These are phyloP conservation scores for Stegostoma tigrinum DNA, from an alignment of 2,113 vertebrate species.

Conservation along the genomic window DNA sequence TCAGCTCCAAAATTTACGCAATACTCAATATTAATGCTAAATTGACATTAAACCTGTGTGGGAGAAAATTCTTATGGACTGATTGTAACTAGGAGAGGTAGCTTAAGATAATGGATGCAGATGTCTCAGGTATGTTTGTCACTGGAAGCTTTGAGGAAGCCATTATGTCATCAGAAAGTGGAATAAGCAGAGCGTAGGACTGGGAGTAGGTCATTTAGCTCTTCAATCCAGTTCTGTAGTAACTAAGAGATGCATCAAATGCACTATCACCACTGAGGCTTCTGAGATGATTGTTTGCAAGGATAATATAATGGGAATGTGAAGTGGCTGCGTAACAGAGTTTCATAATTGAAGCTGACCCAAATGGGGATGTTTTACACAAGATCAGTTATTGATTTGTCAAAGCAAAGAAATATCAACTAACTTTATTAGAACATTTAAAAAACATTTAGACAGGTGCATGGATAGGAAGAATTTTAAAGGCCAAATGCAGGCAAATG, in stretches of 20 bases:
- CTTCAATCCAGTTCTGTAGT: not conserved
- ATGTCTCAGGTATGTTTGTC: not conserved
- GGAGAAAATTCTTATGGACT: not conserved
- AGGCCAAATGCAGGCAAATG: too few relatives aligned
- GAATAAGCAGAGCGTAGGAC: not conserved
- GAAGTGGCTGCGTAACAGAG: not conserved
- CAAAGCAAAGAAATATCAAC: not conserved
- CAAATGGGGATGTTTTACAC: not conserved
- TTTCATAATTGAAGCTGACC: not conserved
- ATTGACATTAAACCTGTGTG: not conserved
- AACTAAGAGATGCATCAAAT: not conserved
- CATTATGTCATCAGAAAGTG: not conserved
- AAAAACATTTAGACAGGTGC: too few relatives aligned
- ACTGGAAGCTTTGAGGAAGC: not conserved
- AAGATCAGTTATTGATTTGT: not conserved
- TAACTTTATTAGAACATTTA: not conserved
- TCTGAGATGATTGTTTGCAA: not conserved
- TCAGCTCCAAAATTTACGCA: not conserved
- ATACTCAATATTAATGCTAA: not conserved
- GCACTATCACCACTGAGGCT: not conserved
- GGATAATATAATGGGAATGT: not conserved
- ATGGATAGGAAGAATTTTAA: too few relatives aligned
- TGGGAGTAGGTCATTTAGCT: too few relatives aligned
- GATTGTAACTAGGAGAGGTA: not conserved
- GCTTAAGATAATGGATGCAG: not conserved